Evolutionary conservation across 2,113 vertebrate species (phyloP), one percentile per base, ranked within the genome.

Genomic region (Muntiacus muntjak): DNA sequence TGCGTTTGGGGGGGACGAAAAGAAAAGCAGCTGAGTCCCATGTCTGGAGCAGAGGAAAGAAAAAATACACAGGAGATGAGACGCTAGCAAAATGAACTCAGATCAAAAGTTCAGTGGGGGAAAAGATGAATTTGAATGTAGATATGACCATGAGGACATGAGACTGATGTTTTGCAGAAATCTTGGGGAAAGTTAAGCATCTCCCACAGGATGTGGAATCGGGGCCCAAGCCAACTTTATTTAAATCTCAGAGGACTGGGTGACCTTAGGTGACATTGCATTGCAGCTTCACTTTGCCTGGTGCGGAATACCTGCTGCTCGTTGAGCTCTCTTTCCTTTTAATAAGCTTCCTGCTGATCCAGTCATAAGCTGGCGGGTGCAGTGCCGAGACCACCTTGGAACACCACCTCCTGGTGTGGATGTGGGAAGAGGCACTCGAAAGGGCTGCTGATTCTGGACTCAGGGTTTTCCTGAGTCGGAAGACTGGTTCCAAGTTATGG

Each of bases 131-230:
- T 88, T 55, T n/a, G 33, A 92, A 96, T 67, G 26, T 33, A 67
- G 47, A 90, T 76, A 52, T 12, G n/a, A 88, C 83, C 84, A 47
- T 55, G 43, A 84, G 84, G 94, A 97, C 54, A 23, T 19, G 58
- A 95, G 67, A 90, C 21, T 84, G 87, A 52, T 82, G 81, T 93
- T 97, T 92, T 92, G 79, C 64, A 97, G 89, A 92, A 78, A 83
- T 94, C 78, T 23, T 86, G 15, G 55, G 47, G 50, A 47, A 82
- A 78, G 28, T 14, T 57, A 78, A 84, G 43, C 89, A 71, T 45
- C 50, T 92, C 94, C 84, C 50, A 50, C 71, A 97, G 90, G 95
- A 88, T 94, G 76, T 90, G 90, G 92, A 62, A n/a, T 1, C 43
- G 28, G 19, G 16, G 3, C n/a, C 55, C 40, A 9, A 95, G 94